Conservation (phyloP, 2,797 vertebrate species). For the Sus cebifrons region DNA sequence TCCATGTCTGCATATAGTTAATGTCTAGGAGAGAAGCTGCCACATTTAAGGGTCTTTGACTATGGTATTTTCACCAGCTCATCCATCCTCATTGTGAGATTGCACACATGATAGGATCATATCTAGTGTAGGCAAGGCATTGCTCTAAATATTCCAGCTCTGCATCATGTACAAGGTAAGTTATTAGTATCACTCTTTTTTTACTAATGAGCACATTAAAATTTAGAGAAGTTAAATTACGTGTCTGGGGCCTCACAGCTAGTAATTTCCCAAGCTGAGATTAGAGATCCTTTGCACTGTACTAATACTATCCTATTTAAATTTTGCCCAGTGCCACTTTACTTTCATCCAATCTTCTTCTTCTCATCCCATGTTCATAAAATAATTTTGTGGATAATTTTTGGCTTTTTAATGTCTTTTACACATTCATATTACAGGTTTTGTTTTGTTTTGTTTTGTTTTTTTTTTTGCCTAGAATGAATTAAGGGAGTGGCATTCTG, state of each 20-base stretch:
- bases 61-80: not conserved
- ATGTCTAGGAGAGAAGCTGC: not conserved
- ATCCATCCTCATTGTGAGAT: not conserved
- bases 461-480: not conserved
- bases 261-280: not conserved
- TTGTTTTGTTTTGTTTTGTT: not conserved
- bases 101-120: not conserved
- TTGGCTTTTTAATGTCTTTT: not conserved
- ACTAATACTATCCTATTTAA: not conserved
- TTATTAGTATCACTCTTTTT: not conserved
- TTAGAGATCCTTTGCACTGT: not conserved
- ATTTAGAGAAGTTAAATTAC: not conserved
- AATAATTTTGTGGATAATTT: not conserved
- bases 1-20: not conserved
- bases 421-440: not conserved
- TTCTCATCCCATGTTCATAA: not conserved
- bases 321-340: not conserved
- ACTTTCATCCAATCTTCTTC: not conserved
- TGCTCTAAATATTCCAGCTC: not conserved
- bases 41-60: not conserved
- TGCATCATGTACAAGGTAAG: not conserved
- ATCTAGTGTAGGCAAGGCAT: not conserved
- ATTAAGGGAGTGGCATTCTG: not conserved
- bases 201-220: not conserved
- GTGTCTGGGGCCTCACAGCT: not conserved